Evolutionary conservation across 2,113 vertebrate species (phyloP), one percentile per base, ranked within the genome.

Genomic region (Dipodomys spectabilis): DNA sequence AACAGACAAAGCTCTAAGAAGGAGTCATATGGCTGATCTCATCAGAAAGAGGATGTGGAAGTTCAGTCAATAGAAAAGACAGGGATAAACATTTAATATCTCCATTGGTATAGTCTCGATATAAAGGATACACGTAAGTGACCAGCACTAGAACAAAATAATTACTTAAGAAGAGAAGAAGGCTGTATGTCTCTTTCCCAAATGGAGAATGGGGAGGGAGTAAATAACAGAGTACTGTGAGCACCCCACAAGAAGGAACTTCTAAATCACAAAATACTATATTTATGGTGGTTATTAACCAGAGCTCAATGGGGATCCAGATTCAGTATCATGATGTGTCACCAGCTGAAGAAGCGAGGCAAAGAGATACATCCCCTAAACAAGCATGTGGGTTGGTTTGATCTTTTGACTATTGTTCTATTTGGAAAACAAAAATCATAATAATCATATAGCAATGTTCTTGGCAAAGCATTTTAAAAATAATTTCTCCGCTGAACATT

Each of bases 341-440:
- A 92, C 0, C 27, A 69, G 74, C 73, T 92, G 49, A 57, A 82
- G 32, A 7, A 88, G 84, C 90, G 93, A 22, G n/a, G 72, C 68
- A 73, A 62, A 95, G 79, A 92, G 88, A 95, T 91, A 81, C 80
- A 92, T 92, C 95, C 93, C 65, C 87, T 79, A 93, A 96, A 96
- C 74, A 97, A 96, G 65, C 32, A 35, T 32, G 95, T 95, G 93
- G 96, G 95, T 15, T 92, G 92, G 79, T 77, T 95, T 88, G 85
- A 95, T 96, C 96, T 97, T 95, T 92, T 91, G 87, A 96, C 91
- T 91, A 96, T 86, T 96, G 90, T 97, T 97, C 95, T 91, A 93
- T 85, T 69, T 71, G 79, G 83, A 95, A 97, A 96, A 95, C 85
- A 82, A 96, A 97, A 93, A 88, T 96, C 89, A 84, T 91, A 93